Evolutionary conservation across 1,140 invertebrate species (phyloP), one percentile per base, ranked within the genome.

Genomic region (Papilio machaon): DNA sequence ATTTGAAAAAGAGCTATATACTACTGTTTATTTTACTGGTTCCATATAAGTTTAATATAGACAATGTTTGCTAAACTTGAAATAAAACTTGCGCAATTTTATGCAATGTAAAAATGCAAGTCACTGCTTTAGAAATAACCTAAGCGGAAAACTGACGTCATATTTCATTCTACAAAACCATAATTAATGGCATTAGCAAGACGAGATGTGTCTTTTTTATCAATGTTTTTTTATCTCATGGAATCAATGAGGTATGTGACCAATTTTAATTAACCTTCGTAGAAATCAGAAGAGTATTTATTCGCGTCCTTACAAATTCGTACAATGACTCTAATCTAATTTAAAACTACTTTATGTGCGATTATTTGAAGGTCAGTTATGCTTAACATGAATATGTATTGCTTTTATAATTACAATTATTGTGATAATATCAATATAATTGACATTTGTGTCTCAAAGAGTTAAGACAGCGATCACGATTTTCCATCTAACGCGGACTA

Each of bases 311-410:
- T 47, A 15, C n/a, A 43, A 74, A 74, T 47, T 43, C 13, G 73
- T 47, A 74, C 73, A 74, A 74, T 74, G 46, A 74, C 73, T n/a
- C 73, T 46, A 23, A 15, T 19, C 15, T 49, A 74, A 74, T 74
- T 46, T 17, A 73, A n/a, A n/a, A 74, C 2, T 9, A n/a, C 15
- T 43, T 19, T 74, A 2, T 52, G 15, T 38, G 2, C 11, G 15
- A 52, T 13, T 43, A 17, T 74, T 46, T 47, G 38, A 49, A 74
- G 73, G 73, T 74, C 38, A n/a, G 13, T 70, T 5, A 23, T 17
- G n/a, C 5, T n/a, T 46, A 47, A 9, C 47, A 46, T 6, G 70
- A 9, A n/a, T 30, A 23, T 4, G 8, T 19, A 67, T 23, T 67
- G 13, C 19, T 64, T 64, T 30, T 64, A 43, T 2, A 43, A 43